phyloP scores from a whole-genome alignment of 1,140 invertebrate genomes.

The Campoletis sonorensis region DNA sequence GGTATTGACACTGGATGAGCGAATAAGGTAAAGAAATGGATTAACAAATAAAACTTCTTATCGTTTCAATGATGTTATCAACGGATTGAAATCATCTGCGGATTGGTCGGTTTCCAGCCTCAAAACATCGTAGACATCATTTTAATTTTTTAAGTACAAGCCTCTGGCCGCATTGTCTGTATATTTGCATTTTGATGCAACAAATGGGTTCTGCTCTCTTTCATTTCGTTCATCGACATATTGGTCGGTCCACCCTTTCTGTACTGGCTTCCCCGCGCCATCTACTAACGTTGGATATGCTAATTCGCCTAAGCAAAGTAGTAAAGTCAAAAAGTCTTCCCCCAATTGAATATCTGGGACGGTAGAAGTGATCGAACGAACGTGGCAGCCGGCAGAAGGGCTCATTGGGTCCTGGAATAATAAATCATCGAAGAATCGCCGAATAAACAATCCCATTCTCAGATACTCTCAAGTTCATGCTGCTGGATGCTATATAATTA shows the following conservation, averaged over 20 bases:
- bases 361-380: not conserved
- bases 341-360: not conserved
- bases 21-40: too few species aligned
- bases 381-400: not conserved
- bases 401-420: not conserved
- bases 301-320: conserved; percentile 6
- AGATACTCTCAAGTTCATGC: not conserved
- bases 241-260: conserved; percentile 13
- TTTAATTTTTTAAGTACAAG: conserved; percentile 27
- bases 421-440: not conserved
- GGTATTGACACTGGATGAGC: too few species aligned
- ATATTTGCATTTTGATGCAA: not conserved
- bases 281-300: not conserved
- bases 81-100: too few species aligned
- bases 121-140: too few species aligned
- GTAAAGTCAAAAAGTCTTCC: conserved; percentile 14
- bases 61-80: not conserved
- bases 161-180: not conserved
- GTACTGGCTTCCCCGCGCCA: not conserved
- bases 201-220: conserved; percentile 4
- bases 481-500: not conserved
- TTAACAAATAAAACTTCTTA: too few species aligned
- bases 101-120: too few species aligned
- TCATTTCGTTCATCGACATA: conserved; percentile 30
- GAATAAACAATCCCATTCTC: not conserved